Conservation (phyloP, 2,113 vertebrate species). For the Rafetus swinhoei region DNA sequence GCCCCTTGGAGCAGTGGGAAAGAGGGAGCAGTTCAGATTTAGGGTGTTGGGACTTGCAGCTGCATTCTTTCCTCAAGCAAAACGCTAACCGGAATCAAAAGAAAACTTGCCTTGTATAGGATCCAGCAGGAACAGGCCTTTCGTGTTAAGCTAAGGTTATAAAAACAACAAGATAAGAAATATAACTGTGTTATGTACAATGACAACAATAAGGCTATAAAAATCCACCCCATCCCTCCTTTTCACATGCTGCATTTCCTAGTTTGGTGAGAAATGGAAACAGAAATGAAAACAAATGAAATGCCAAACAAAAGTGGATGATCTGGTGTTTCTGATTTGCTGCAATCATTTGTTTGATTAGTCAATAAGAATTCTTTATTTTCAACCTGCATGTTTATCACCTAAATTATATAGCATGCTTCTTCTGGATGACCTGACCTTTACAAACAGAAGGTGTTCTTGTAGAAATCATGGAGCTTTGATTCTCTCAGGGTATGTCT, state of each 20-base stretch:
- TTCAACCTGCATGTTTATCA: background rate
- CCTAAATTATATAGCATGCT: background rate
- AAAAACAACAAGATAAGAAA: background rate
- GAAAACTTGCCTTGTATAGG: background rate
- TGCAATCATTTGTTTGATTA: background rate
- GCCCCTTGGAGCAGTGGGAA: background rate
- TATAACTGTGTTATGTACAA: background rate
- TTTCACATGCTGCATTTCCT: background rate
- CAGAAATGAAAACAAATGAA: background rate
- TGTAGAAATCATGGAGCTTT: background rate
- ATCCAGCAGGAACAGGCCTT: background rate
- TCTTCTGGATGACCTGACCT: background rate
- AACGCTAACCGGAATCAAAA: background rate
- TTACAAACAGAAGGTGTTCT: background rate
- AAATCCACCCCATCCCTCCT: background rate
- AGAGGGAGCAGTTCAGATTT: background rate
- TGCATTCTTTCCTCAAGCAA: background rate
- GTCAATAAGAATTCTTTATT: background rate
- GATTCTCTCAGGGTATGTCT: background rate
- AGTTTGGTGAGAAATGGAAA: background rate
- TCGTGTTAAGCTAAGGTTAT: background rate
- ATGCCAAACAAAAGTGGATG: background rate
- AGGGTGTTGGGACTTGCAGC: background rate
- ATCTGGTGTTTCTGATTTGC: background rate
- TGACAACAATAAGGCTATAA: background rate